phyloP scores from a whole-genome alignment of 1,140 invertebrate genomes.

The Coelopa frigida region DNA sequence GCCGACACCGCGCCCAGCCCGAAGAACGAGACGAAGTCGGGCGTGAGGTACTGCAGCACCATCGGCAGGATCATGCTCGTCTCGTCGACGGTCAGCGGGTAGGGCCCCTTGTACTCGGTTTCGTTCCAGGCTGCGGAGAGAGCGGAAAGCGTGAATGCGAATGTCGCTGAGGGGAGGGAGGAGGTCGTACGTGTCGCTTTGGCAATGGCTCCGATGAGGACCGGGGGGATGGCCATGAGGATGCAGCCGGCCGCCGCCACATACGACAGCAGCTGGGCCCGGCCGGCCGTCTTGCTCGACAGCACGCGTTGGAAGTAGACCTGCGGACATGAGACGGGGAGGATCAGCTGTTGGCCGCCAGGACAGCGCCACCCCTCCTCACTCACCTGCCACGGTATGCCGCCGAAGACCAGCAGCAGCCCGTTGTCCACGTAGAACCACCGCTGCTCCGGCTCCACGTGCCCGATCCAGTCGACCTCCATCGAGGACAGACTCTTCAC shows the following conservation, averaged over 20 bases:
- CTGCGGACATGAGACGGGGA: conserved; percentile 50
- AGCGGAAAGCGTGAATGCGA: neutral
- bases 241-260: conserved; percentile 92
- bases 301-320: conserved; percentile 97
- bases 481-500: conserved; percentile 70
- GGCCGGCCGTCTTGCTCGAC: conserved; percentile 85
- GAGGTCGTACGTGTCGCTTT: conserved; percentile 76
- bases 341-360: no score
- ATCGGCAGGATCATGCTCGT: conserved; percentile 92
- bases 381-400: conserved; percentile 92
- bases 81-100: conserved; percentile 65
- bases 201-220: conserved; percentile 93
- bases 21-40: conserved; percentile 90
- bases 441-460: conserved; percentile 62
- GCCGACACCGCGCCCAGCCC: conserved; percentile 96
- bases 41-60: conserved; percentile 93
- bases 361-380: neutral
- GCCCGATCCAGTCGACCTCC: conserved; percentile 87
- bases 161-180: neutral
- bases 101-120: conserved; percentile 71
- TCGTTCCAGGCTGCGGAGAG: conserved; percentile 77
- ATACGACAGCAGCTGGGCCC: conserved; percentile 93
- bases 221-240: conserved; percentile 92
- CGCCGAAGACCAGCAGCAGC: conserved; percentile 88
- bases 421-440: conserved; percentile 87